phyloP scores from a whole-genome alignment of 2,113 vertebrate genomes.

The Pavo muticus region DNA sequence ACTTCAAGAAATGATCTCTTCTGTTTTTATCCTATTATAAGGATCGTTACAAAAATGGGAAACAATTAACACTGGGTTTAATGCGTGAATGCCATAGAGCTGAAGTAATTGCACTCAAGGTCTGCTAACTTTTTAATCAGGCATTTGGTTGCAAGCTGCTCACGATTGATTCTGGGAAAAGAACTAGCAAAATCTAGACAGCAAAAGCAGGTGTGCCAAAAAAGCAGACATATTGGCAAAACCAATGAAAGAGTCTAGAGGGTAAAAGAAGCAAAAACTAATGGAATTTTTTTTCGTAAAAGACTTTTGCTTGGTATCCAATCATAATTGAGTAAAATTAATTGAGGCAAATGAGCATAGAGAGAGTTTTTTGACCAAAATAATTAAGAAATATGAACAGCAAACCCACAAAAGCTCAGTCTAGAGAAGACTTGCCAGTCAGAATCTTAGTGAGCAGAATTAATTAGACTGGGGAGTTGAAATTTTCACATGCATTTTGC shows the following conservation, averaged over 20 bases:
- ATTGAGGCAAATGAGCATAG: neutral
- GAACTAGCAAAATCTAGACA: slow-evolving; percentile 69
- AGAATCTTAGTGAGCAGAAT: slow-evolving; percentile 46
- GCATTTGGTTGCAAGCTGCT: slow-evolving; percentile 88
- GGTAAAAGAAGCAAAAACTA: slow-evolving; percentile 48
- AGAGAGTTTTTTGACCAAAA: slow-evolving; percentile 21
- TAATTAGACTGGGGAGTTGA: slow-evolving; percentile 70
- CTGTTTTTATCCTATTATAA: slow-evolving; percentile 84
- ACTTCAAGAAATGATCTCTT: slow-evolving; percentile 84
- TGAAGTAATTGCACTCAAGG: slow-evolving; percentile 87
- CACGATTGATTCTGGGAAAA: slow-evolving; percentile 76
- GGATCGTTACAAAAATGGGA: slow-evolving; percentile 83
- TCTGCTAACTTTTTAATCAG: slow-evolving; percentile 90
- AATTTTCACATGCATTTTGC: slow-evolving; percentile 64
- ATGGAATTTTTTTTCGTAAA: slow-evolving; percentile 33
- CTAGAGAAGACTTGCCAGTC: slow-evolving; percentile 46
- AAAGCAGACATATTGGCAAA: slow-evolving; percentile 74
- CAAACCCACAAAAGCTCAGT: slow-evolving; percentile 21
- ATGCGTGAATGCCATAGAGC: slow-evolving; percentile 81
- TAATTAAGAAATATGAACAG: slow-evolving; percentile 28
- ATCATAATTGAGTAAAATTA: slow-evolving; percentile 33
- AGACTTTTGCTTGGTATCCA: neutral
- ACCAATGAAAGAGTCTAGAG: slow-evolving; percentile 68
- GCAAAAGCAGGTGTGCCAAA: slow-evolving; percentile 79
- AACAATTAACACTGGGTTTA: slow-evolving; percentile 86